Percentiles rank a stretch among this genome's conserved stretches.
Evolutionary conservation across 2,797 vertebrate genomes (phyloP).

Genomic region (Xenentodon cancila): DNA sequence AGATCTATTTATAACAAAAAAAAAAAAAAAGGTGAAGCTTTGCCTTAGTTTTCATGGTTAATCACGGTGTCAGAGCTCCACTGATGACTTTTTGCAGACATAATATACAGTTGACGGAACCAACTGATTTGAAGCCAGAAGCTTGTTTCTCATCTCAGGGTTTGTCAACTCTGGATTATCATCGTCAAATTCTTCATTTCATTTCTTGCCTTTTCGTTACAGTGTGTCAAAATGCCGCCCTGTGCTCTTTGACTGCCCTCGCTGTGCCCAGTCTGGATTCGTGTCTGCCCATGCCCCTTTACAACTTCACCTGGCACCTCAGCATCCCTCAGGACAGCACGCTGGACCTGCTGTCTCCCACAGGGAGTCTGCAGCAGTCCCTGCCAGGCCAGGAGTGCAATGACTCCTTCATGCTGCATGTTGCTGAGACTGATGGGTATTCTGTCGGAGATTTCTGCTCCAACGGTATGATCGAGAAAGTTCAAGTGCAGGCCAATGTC

Average conservation of each 20-base stretch:
- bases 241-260: conserved; percentile 77
- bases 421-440: conserved; percentile 56
- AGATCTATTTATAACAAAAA: too few relatives aligned
- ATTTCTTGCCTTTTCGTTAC: not conserved
- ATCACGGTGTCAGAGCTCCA: too few relatives aligned
- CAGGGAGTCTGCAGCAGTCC: conserved; percentile 82
- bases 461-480: conserved; percentile 82
- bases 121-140: too few relatives aligned
- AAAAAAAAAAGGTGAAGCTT: too few relatives aligned
- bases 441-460: conserved; percentile 87
- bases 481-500: conserved; percentile 87
- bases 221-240: conserved; percentile 55
- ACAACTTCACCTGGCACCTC: conserved; percentile 87
- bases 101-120: too few relatives aligned
- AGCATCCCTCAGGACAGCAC: conserved; percentile 72
- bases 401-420: conserved; percentile 61
- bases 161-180: too few relatives aligned
- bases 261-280: conserved; percentile 76
- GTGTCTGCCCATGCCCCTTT: conserved; percentile 82
- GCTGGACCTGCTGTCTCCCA: conserved; percentile 75
- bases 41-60: too few relatives aligned
- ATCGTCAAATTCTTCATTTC: too few relatives aligned
- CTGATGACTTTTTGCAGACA: too few relatives aligned
- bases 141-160: too few relatives aligned
- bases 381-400: conserved; percentile 82